These are phyloP conservation scores for Sebastes itinus DNA, from an alignment of 2,797 vertebrate species.

Conservation along the genomic window DNA sequence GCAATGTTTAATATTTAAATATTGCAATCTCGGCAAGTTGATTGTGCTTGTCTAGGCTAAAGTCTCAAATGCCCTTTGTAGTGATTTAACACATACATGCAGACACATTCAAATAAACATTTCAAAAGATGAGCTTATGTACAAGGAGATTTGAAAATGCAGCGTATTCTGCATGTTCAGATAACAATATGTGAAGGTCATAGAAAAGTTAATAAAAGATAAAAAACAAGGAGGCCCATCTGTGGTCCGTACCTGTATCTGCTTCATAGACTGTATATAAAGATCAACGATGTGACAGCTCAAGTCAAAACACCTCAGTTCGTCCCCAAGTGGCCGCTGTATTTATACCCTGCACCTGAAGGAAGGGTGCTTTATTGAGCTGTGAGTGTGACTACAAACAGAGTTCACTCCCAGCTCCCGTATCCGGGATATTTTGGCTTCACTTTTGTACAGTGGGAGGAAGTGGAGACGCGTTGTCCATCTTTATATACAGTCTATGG, in stretches of 20 bases:
- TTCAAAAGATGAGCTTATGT: background rate
- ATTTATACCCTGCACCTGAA: no score
- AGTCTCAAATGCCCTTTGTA: constrained; percentile 1
- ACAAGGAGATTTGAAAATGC: background rate
- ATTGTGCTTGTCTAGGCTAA: background rate
- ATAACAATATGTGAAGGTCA: background rate
- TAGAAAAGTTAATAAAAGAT: background rate
- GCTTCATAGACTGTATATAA: no score
- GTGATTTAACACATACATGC: background rate
- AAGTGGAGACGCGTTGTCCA: no score
- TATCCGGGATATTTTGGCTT: no score
- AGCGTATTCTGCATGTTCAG: background rate
- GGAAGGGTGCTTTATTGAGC: no score
- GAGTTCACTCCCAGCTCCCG: no score
- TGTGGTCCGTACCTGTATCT: rapidly evolving
- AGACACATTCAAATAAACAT: background rate
- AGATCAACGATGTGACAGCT: no score
- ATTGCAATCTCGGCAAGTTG: constrained; percentile 27
- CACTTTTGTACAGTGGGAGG: no score
- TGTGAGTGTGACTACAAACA: no score
- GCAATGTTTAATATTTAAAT: constrained; percentile 34
- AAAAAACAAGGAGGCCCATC: background rate
- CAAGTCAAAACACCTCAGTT: no score
- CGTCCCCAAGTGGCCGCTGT: no score
- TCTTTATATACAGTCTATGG: no score